A percentile compares a stretch with the other conserved stretches of the same genome.
Conservation (phyloP, 2,113 vertebrate species). For the Archocentrus centrarchus region DNA sequence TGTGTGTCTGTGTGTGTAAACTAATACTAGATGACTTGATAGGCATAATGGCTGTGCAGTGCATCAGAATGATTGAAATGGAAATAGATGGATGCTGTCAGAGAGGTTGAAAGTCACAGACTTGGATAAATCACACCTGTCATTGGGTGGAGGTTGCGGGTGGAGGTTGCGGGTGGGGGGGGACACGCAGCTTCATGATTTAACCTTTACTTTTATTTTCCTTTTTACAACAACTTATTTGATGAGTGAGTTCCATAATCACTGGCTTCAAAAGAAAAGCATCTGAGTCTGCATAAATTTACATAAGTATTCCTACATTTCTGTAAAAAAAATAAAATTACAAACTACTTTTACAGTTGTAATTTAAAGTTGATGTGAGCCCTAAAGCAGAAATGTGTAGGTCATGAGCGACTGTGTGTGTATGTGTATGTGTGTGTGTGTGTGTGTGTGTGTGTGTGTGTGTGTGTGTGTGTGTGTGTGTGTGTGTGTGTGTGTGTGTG, state of each 20-base stretch:
- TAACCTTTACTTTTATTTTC: slow-evolving; percentile 34
- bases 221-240: background rate
- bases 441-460: slow-evolving; percentile 1
- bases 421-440: background rate
- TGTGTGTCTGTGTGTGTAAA: background rate
- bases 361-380: slow-evolving; percentile 18
- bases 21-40: slow-evolving; percentile 53
- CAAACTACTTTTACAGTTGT: background rate
- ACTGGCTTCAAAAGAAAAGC: slow-evolving; percentile 24
- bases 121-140: slow-evolving; percentile 41
- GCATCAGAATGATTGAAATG: slow-evolving; percentile 54
- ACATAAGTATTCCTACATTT: slow-evolving; percentile 21
- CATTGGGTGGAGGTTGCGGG: too few species aligned
- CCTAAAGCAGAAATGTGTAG: slow-evolving; percentile 19
- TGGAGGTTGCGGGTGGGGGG: background rate
- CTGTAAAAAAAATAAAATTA: background rate
- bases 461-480: too few species aligned
- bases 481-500: background rate
- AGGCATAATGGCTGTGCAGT: slow-evolving; percentile 44
- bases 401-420: background rate
- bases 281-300: slow-evolving; percentile 40
- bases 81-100: slow-evolving; percentile 55
- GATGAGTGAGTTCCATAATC: slow-evolving; percentile 29
- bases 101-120: slow-evolving; percentile 38
- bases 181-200: slow-evolving; percentile 11